These are phyloP conservation scores for Lerema accius DNA, from an alignment of 1,140 invertebrate species.

Conservation along the genomic window DNA sequence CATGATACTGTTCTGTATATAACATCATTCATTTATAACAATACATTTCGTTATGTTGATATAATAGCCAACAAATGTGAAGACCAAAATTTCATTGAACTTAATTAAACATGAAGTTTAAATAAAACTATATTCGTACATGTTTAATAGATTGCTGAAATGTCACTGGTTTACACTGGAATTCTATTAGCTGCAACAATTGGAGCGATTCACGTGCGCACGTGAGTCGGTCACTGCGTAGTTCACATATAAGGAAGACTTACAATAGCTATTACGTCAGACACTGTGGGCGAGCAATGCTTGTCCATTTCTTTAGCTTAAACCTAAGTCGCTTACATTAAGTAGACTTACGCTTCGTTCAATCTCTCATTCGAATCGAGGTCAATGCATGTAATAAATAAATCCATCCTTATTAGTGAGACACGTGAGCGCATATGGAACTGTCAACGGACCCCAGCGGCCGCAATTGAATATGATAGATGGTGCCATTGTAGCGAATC, in stretches of 20 bases:
- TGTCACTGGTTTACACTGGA: neutral
- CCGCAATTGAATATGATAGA: slow-evolving; percentile 59
- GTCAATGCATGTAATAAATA: slow-evolving; percentile 50
- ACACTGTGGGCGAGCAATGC: slow-evolving; percentile 6
- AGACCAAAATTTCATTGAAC: too few relatives aligned
- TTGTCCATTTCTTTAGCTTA: slow-evolving; percentile 13
- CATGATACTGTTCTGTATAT: too few relatives aligned
- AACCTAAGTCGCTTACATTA: slow-evolving; percentile 13
- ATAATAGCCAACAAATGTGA: too few relatives aligned
- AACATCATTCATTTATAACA: too few relatives aligned
- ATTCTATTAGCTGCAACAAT: neutral
- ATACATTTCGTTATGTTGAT: too few relatives aligned
- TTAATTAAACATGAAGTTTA: too few relatives aligned
- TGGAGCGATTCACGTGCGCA: neutral
- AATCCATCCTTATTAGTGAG: slow-evolving; percentile 58
- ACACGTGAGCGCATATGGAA: slow-evolving; percentile 44
- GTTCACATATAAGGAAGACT: neutral
- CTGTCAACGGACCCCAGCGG: slow-evolving; percentile 47
- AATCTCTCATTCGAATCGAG: slow-evolving; percentile 39
- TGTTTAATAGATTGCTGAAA: neutral
- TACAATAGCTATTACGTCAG: slow-evolving; percentile 23
- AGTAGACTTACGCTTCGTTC: slow-evolving; percentile 15
- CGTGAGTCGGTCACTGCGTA: neutral
- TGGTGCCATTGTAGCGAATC: slow-evolving; percentile 48
- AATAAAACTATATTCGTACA: too few relatives aligned